Conservation (phyloP, 2,888 invertebrate species). For the Amitus sp. region DNA sequence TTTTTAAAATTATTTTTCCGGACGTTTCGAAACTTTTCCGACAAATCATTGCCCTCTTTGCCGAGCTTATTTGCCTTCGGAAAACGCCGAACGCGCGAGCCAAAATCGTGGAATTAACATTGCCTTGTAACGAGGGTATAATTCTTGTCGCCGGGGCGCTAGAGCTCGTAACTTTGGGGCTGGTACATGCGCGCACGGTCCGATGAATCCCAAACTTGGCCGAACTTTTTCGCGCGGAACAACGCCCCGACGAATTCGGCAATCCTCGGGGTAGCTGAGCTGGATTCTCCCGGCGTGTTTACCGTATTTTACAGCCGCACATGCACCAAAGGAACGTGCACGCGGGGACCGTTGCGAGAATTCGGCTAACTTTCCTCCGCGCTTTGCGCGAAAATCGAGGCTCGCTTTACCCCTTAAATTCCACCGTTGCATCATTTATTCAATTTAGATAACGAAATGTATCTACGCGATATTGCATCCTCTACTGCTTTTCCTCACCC, state of each 20-base stretch:
- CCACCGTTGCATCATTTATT: constrained; percentile 30
- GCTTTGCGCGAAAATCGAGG: constrained; percentile 33
- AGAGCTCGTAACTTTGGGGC: constrained; percentile 33
- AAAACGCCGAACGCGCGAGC: neutral
- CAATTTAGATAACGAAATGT: constrained; percentile 16
- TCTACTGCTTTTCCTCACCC: no score
- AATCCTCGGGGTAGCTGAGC: constrained; percentile 34
- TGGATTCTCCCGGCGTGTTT: constrained; percentile 33
- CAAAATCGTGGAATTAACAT: neutral
- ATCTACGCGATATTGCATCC: no score
- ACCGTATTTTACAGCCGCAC: constrained; percentile 27
- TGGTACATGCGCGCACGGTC: constrained; percentile 37
- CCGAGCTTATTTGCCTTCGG: neutral
- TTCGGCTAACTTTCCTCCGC: constrained; percentile 26
- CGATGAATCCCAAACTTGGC: constrained; percentile 39
- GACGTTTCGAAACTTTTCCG: constrained; percentile 43
- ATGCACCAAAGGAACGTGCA: constrained; percentile 20
- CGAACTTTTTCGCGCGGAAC: constrained; percentile 47
- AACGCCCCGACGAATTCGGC: constrained; percentile 42
- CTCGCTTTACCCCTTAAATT: constrained; percentile 32
- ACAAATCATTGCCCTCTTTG: constrained; percentile 3
- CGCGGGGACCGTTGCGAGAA: constrained; percentile 18
- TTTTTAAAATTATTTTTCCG: constrained; percentile 60
- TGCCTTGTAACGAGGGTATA: neutral
- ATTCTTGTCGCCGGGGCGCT: no score